Percentiles rank a stretch among this genome's conserved stretches.
Conservation (phyloP, 1,140 invertebrate genomes). For the Lordiphosa mommai region DNA sequence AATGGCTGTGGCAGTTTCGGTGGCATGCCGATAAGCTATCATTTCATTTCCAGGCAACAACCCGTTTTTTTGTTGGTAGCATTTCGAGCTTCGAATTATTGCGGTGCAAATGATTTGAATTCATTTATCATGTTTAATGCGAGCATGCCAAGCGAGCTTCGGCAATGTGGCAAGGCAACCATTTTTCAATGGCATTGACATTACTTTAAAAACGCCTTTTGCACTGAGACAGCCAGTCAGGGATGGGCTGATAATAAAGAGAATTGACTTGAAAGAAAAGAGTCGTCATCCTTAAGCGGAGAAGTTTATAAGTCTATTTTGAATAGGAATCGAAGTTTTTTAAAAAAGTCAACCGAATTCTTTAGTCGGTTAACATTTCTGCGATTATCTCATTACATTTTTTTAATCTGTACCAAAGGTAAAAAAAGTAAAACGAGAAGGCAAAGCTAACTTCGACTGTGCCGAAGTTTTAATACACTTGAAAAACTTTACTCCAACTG, state of each 20-base stretch:
- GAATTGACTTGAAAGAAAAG: background rate
- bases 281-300: background rate
- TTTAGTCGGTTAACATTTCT: too few relatives aligned
- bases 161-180: constrained; percentile 43
- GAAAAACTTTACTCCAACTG: too few relatives aligned
- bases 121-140: constrained; percentile 72
- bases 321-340: too few relatives aligned
- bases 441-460: too few relatives aligned
- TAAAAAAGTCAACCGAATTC: too few relatives aligned
- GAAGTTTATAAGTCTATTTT: too few relatives aligned
- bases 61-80: constrained; percentile 26
- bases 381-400: too few relatives aligned
- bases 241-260: constrained; percentile 2
- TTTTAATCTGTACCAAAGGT: too few relatives aligned
- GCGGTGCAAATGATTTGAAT: constrained; percentile 71
- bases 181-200: constrained; percentile 59
- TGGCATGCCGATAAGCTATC: constrained; percentile 60
- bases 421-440: too few relatives aligned
- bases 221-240: constrained; percentile 6
- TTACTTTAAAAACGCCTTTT: constrained; percentile 12
- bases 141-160: constrained; percentile 34
- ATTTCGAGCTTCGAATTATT: constrained; percentile 45
- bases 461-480: too few relatives aligned
- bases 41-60: constrained; percentile 61
- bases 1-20: constrained; percentile 15